Base-by-base conservation (phyloP, 37 sponge, comb jelly and placozoan genomes). In the Crambe crambe region DNA sequence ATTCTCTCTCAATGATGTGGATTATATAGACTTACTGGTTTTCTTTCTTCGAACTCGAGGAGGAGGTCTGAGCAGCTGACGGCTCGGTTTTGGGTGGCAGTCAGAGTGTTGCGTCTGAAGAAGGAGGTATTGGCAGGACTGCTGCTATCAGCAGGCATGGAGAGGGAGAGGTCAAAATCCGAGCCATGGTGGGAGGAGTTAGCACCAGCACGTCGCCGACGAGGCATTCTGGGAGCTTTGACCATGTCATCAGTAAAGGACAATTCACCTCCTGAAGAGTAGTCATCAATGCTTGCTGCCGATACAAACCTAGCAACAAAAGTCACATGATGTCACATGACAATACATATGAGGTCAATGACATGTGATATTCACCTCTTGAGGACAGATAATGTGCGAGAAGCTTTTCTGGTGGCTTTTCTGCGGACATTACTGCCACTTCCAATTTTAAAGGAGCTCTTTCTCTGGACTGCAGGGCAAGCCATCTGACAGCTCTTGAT, bases 401-500 rank as follows among this genome's bases (percentile, higher is more conserved):
- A 30, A 10, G 70, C 39, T 41, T 34, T 15, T 35, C 68, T 23
- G 42, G 21, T 42, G 25, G 66, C 31, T 34, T 9, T 20, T 65
- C 66, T 65, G 3, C 35, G 2, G 32, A 65, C n/a, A 3, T 44
- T 37, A 26, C 23, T 71, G 72, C 26, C 25, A 30, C 66, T 32
- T 2, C 35, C 35, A 2, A 5, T 5, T 30, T 34, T 65, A 3
- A 30, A 31, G n/a, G 25, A 23, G 27, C 17, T 60, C 10, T 30
- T 65, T 20, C 66, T 37, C 20, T 22, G 58, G 31, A 76, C 77
- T 17, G 72, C 70, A n/a, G n/a, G n/a, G 64, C 88, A 81, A 27
- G 77, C 82, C 60, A 77, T 43, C 71, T 87, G 76, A 41, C 88
- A 87, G 39, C 77, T 75, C 64, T 77, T 74, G 58, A 87, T 87